Conservation (phyloP, 1,140 invertebrate genomes). For the Helicoverpa zea region DNA sequence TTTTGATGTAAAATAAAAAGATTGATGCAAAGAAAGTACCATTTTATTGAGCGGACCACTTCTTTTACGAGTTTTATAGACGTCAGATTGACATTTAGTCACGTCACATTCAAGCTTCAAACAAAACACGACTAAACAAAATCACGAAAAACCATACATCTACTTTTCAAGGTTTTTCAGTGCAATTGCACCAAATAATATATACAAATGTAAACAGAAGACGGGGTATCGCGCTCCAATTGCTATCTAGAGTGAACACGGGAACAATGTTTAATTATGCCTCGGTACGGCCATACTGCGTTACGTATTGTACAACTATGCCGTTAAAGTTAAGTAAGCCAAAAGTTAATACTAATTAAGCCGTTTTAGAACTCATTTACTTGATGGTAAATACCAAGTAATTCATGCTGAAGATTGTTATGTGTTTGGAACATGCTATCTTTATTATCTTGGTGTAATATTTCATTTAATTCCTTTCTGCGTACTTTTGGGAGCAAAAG, state of each 20-base stretch:
- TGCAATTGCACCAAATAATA: slow-evolving; percentile 1
- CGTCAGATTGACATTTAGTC: too few relatives aligned
- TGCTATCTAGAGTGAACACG: slow-evolving; percentile 54
- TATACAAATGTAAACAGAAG: slow-evolving; percentile 48
- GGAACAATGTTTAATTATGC: slow-evolving; percentile 56
- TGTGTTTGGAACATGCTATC: background rate
- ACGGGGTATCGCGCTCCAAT: slow-evolving; percentile 50
- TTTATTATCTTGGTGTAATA: too few relatives aligned
- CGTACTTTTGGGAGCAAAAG: too few relatives aligned
- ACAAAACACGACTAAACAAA: background rate
- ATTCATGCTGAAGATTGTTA: background rate
- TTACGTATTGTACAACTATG: slow-evolving; percentile 29
- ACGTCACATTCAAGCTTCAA: too few relatives aligned
- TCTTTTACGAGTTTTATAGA: too few relatives aligned
- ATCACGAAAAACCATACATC: background rate
- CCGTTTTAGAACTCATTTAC: slow-evolving; percentile 3
- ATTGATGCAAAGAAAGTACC: too few relatives aligned
- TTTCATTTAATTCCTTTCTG: too few relatives aligned
- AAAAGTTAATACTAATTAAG: slow-evolving; percentile 20
- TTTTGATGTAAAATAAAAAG: too few relatives aligned
- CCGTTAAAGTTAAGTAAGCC: slow-evolving; percentile 15
- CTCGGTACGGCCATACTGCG: background rate
- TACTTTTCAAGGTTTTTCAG: background rate
- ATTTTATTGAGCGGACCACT: too few relatives aligned
- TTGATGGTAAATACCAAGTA: background rate